A percentile compares a stretch with the other conserved stretches of the same genome.
Conservation (phyloP, 2,797 vertebrate species). For the Melopsittacus undulatus region DNA sequence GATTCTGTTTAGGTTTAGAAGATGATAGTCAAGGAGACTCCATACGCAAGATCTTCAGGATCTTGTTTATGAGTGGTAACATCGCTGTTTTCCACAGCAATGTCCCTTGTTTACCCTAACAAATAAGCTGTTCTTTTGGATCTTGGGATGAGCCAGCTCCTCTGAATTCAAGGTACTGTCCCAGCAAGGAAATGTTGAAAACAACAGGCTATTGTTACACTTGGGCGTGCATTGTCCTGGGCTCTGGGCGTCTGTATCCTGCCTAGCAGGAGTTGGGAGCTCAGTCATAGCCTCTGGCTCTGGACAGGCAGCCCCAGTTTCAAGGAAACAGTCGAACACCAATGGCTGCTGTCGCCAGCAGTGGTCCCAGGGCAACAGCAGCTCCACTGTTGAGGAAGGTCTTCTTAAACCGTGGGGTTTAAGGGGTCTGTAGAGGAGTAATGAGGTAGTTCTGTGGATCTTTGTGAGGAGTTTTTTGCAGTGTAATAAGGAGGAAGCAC, state of each 20-base stretch:
- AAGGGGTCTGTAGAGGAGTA: not conserved
- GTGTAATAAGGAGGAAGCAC: rapidly evolving
- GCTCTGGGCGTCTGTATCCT: not conserved
- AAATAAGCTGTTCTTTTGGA: not conserved
- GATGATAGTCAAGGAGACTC: not conserved
- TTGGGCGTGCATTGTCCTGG: not conserved
- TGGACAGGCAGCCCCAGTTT: not conserved
- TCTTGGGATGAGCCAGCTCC: constrained; percentile 1
- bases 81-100: not conserved
- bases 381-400: rapidly evolving
- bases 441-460: not conserved
- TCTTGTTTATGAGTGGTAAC: not conserved
- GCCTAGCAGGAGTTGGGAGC: not conserved
- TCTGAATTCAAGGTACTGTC: constrained; percentile 6
- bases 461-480: not conserved
- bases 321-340: not conserved
- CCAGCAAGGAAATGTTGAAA: constrained; percentile 20
- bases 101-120: not conserved
- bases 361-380: not conserved
- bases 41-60: not conserved
- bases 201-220: constrained; percentile 31
- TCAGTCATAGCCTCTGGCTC: not conserved
- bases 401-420: not conserved
- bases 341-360: not conserved
- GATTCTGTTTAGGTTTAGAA: not conserved